Base-by-base conservation (phyloP, 2,113 vertebrate genomes). In the Psophia crepitans region DNA sequence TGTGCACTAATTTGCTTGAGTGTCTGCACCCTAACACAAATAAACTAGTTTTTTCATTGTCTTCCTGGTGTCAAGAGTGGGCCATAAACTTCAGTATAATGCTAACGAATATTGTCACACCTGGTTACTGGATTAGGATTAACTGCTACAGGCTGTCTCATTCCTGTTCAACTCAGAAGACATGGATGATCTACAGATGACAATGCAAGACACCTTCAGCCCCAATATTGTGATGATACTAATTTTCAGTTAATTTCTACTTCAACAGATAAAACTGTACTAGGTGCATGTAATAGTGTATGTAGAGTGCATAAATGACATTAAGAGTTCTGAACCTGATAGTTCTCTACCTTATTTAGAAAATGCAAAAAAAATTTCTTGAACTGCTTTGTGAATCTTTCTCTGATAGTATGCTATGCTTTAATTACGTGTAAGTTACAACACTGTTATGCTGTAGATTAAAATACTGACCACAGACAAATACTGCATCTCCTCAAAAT, bases 401-500 rank as follows among this genome's bases (percentile, higher is more conserved):
- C 54, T 87, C 51, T 91, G 69, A 24, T 90, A 43, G 18, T 35
- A 14, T 54, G 66, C 37, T 35, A 9, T 48, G 18, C 54, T 91
- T 92, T 86, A 87, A 84, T 80, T 79, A 27, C 84, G 43, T 63
- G 41, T 51, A 87, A 90, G 83, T 82, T 74, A 75, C 41, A 87
- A 63, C n/a, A 66, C 3, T 7, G 14, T 80, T 92, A 37, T 37
- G n/a, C 21, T 68, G 61, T 33, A 71, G 73, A 81, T 89, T 89
- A 84, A 80, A 95, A 76, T 76, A 91, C 65, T 80, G 81, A 64
- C 85, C 76, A 64, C 5, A 33, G 83, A 83, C n/a, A 93, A 87
- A 90, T 69, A 78, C 58, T 66, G 81, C 58, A 86, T 91, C 48
- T 91, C 27, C 86, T 97, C 92, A 87, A 97, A 95, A 96, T 61